Base-by-base conservation (phyloP, 64 coral and sea anemone species). In the Dendrophyllia cribrosa region DNA sequence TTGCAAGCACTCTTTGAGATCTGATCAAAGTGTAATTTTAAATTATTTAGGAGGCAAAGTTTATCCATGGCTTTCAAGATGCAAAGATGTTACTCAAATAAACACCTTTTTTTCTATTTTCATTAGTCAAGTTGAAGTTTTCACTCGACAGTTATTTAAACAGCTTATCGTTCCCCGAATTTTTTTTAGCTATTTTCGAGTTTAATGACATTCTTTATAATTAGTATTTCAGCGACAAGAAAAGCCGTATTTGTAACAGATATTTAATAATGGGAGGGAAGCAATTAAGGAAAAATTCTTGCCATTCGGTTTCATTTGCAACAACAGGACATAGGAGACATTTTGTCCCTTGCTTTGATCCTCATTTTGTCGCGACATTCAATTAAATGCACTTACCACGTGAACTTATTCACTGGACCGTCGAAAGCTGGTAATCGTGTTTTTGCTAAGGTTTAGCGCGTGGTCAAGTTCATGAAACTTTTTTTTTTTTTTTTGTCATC, bases 121-220 rank as follows among this genome's bases (percentile, higher is more conserved):
- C 6, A 14, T 44, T 9, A 46, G 72, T 20, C 3, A 50, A 50
- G 45, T 75, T 51, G 43, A 75, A 16, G 47, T 75, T 51, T 75
- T 75, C 72, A 45, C 20, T 75, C 45, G 47, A 51, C 44, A 6
- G 14, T 51, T 8, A 15, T 75, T 75, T 49, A 75, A 20, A 20
- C 43, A 3, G 9, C 17, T 75, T 49, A 50, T 75, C 72, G 44
- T 75, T 20, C 47, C 46, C 14, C 4, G 46, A 45, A 51, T 46
- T 72, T 75, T 75, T 75, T 75, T 75, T 16, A 75, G 46, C 72
- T 75, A 43, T 50, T 75, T 73, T 75, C 9, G 12, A 50, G 47
- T 45, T 75, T 75, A 75, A 75, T 75, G 72, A 75, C 72, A 75
- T 75, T 75, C 72, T 14, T 20, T 2, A 6, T 15, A 51, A 75